Evolutionary conservation across 2,888 invertebrate genomes (phyloP).

Genomic region (Furcula furcula): DNA sequence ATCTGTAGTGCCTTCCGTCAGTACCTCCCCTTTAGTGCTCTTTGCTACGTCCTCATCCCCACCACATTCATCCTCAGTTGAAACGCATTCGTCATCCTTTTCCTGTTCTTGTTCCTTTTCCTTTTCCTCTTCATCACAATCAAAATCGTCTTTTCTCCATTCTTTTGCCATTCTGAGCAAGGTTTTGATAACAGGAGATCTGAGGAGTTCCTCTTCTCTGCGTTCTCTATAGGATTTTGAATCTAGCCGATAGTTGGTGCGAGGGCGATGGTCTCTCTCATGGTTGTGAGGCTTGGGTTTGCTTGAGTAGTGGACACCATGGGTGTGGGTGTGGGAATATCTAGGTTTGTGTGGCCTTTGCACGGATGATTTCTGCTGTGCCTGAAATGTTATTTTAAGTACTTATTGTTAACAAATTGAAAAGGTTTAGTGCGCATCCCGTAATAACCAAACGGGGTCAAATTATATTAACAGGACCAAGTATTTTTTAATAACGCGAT

Average conservation of each 20-base stretch:
- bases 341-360: neutral
- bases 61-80: slow-evolving; percentile 9
- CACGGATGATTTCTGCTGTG: neutral
- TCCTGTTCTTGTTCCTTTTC: too few species aligned
- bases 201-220: slow-evolving; percentile 7
- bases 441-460: too few species aligned
- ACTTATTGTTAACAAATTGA: too few species aligned
- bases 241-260: slow-evolving; percentile 1
- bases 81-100: slow-evolving; percentile 13
- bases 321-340: neutral
- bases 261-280: slow-evolving; percentile 4
- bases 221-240: slow-evolving; percentile 4
- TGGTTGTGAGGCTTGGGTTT: slow-evolving; percentile 4
- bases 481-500: too few species aligned
- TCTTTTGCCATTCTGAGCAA: slow-evolving; percentile 31
- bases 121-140: slow-evolving; percentile 28
- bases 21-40: neutral
- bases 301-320: neutral
- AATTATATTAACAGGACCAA: too few species aligned
- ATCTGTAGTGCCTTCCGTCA: neutral
- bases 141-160: slow-evolving; percentile 31
- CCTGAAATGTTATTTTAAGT: neutral
- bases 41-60: too few species aligned
- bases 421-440: too few species aligned
- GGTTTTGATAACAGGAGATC: slow-evolving; percentile 39